Percentiles rank a stretch among this genome's conserved stretches.
phyloP scores from a whole-genome alignment of 1,140 invertebrate species.

The Pachypsylla venusta region DNA sequence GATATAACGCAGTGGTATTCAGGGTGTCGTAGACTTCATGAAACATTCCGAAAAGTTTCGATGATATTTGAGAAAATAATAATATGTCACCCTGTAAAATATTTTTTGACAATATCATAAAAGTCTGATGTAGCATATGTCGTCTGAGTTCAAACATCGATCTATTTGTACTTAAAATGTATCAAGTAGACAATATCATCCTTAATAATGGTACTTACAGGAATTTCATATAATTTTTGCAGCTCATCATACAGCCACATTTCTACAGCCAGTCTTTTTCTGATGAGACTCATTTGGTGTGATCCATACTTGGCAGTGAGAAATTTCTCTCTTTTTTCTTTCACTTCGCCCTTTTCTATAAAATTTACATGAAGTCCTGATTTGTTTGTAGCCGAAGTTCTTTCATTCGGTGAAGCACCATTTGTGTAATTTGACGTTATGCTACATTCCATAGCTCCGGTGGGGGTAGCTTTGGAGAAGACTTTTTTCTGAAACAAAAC shows the following conservation, averaged over 20 bases:
- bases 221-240: slow-evolving; percentile 63
- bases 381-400: slow-evolving; percentile 47
- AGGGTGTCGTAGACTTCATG: no score
- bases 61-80: no score
- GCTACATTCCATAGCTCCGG: slow-evolving; percentile 17
- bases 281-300: slow-evolving; percentile 92
- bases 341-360: slow-evolving; percentile 69
- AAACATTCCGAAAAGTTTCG: no score
- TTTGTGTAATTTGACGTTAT: slow-evolving; percentile 17
- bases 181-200: no score
- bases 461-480: background rate
- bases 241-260: slow-evolving; percentile 96
- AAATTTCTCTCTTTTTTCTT: slow-evolving; percentile 80
- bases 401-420: slow-evolving; percentile 33
- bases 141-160: no score
- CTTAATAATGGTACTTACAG: no score
- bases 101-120: no score
- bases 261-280: slow-evolving; percentile 84
- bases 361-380: slow-evolving; percentile 74
- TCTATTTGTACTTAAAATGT: no score
- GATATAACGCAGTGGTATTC: no score
- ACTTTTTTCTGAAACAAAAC: slow-evolving; percentile 6
- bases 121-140: no score
- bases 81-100: no score
- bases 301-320: slow-evolving; percentile 91